A percentile compares a stretch with the other conserved stretches of the same genome.
Evolutionary conservation across 2,888 invertebrate species (phyloP).

Genomic region (Drosophila kanekoi): DNA sequence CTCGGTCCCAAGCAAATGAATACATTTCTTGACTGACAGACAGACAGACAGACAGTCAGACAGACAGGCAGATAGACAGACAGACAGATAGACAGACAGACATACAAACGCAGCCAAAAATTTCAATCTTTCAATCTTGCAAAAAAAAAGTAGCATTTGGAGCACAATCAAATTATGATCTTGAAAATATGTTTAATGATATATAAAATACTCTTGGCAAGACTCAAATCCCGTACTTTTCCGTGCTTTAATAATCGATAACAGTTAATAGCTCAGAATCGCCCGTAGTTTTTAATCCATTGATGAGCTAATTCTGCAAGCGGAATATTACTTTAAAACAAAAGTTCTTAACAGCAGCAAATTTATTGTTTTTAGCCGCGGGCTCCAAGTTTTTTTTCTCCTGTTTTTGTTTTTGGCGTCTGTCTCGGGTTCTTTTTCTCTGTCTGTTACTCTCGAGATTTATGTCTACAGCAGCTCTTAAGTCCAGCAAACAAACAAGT

Average conservation of each 20-base stretch:
- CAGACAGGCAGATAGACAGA: conserved; percentile 19
- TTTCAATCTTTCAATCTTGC: conserved; percentile 27
- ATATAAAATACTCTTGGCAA: conserved; percentile 1
- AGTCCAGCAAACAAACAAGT: conserved; percentile 69
- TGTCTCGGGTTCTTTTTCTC: conserved; percentile 24
- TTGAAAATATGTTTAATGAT: conserved; percentile 21
- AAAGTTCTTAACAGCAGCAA: conserved; percentile 22
- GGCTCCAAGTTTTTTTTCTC: conserved; percentile 6
- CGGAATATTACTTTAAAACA: conserved; percentile 2
- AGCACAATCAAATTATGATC: conserved; percentile 30
- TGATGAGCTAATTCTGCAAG: conserved; percentile 8
- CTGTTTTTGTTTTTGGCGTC: conserved; percentile 15
- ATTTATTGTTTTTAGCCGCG: conserved; percentile 51
- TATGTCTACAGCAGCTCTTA: conserved; percentile 64
- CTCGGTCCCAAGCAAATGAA: conserved; percentile 41
- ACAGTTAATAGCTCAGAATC: neutral
- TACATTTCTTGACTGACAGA: conserved; percentile 58
- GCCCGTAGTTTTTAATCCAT: neutral
- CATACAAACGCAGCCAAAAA: conserved; percentile 20
- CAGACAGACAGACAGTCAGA: neutral
- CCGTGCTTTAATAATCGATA: conserved; percentile 1
- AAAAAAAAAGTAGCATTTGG: conserved; percentile 3
- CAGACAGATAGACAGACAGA: conserved; percentile 8
- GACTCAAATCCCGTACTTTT: conserved; percentile 1
- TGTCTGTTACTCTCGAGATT: conserved; percentile 67